These are phyloP conservation scores for Pedetes capensis DNA, from an alignment of 2,113 vertebrate genomes.

Conservation along the genomic window DNA sequence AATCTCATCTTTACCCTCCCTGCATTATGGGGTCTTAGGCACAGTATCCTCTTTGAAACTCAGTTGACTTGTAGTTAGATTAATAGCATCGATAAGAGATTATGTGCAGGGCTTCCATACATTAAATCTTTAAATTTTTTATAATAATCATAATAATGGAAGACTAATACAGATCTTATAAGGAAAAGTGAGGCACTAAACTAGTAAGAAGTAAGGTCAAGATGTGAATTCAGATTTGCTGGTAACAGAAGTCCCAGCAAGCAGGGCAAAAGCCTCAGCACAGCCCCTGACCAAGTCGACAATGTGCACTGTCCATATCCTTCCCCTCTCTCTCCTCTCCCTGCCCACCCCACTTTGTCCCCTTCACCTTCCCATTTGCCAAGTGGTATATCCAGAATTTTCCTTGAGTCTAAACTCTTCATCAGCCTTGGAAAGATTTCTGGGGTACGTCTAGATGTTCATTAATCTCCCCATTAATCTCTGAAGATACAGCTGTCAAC, in stretches of 20 bases:
- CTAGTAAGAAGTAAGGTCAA: background rate
- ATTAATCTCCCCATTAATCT: background rate
- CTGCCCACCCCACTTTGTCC: background rate
- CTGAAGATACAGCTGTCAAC: background rate
- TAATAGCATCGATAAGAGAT: background rate
- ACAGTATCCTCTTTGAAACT: background rate
- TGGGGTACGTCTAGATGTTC: background rate
- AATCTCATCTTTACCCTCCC: background rate
- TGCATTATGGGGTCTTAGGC: background rate
- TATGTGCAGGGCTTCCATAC: background rate
- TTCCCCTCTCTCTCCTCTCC: background rate
- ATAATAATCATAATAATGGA: background rate
- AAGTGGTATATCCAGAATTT: background rate
- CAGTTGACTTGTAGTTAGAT: background rate
- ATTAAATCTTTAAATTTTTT: background rate
- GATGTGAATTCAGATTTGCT: background rate
- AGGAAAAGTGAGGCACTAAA: background rate
- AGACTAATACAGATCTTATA: background rate
- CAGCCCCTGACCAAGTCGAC: too few species aligned
- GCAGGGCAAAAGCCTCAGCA: background rate
- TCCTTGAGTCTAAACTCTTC: background rate
- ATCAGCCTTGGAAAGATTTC: background rate
- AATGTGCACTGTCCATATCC: background rate
- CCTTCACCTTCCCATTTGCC: background rate
- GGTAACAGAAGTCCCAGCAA: background rate